Evolutionary conservation across 2,888 invertebrate species (phyloP).

Genomic region (Drosophila flavopinicola): DNA sequence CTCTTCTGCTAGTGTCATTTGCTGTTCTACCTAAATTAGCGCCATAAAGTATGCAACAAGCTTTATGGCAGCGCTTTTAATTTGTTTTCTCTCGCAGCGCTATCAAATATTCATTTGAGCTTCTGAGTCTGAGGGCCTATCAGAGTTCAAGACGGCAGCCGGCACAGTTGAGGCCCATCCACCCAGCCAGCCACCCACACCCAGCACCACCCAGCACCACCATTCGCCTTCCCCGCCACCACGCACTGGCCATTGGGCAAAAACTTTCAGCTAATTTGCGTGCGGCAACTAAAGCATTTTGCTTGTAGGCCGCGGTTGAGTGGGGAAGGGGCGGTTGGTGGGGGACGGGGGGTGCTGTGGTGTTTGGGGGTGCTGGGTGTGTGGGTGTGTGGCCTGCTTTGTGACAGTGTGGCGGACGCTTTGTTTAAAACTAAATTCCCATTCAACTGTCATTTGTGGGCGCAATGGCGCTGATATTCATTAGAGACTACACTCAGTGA

Average conservation of each 20-base stretch:
- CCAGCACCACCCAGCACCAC: too few relatives aligned
- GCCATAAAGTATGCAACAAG: constrained; percentile 78
- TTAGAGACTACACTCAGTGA: constrained; percentile 22
- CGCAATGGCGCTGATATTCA: constrained; percentile 49
- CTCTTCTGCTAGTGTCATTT: constrained; percentile 32
- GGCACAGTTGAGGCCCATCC: background rate
- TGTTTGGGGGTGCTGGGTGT: constrained; percentile 1
- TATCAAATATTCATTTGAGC: constrained; percentile 75
- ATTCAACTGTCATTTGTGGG: constrained; percentile 76
- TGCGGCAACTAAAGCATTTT: constrained; percentile 67
- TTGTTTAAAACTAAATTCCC: constrained; percentile 68
- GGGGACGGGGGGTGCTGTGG: constrained; percentile 1
- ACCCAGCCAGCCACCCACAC: background rate
- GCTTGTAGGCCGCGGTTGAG: constrained; percentile 42
- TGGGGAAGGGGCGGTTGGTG: background rate
- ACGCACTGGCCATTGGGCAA: constrained; percentile 41
- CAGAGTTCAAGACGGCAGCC: constrained; percentile 58
- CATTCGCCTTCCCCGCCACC: too few relatives aligned
- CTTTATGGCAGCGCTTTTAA: constrained; percentile 69
- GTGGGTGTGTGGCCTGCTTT: constrained; percentile 17
- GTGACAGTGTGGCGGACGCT: constrained; percentile 37
- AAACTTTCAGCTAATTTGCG: constrained; percentile 75
- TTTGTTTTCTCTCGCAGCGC: constrained; percentile 62
- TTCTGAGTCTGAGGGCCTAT: constrained; percentile 45
- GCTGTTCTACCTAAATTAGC: constrained; percentile 68